Evolutionary conservation across 2,797 vertebrate genomes (phyloP).

Genomic region (Amniataba percoides): DNA sequence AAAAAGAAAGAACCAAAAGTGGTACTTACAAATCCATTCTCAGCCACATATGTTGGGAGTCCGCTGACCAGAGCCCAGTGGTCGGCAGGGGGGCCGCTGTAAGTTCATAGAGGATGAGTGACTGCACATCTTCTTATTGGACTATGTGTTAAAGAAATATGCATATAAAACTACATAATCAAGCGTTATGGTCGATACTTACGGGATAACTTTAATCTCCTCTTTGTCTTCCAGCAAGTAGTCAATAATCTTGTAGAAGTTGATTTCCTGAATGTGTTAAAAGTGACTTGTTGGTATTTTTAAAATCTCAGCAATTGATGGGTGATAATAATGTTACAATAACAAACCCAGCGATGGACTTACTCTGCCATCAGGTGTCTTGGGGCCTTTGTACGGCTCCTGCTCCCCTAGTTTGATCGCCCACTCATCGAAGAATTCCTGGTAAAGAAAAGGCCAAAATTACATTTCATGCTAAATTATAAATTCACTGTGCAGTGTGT

Average conservation of each 20-base stretch:
- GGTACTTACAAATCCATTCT: conserved; percentile 94
- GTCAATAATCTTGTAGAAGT: conserved; percentile 96
- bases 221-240: conserved; percentile 94
- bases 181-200: conserved; percentile 71
- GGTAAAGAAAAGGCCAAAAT: conserved; percentile 16
- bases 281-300: not conserved
- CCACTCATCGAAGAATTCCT: conserved; percentile 97
- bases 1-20: not conserved
- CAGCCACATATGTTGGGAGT: conserved; percentile 92
- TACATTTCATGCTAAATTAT: not conserved
- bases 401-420: conserved; percentile 91
- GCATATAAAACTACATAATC: not conserved
- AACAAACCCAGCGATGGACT: conserved; percentile 6
- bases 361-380: conserved; percentile 90
- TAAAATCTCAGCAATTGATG: not conserved
- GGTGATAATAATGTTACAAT: not conserved
- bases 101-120: conserved; percentile 36
- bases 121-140: not conserved
- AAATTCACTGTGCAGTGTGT: not conserved
- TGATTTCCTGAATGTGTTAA: conserved; percentile 88
- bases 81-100: conserved; percentile 89
- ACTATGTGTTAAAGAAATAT: not conserved
- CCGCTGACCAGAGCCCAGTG: conserved; percentile 94
- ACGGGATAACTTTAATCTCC: conserved; percentile 98
- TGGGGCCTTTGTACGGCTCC: conserved; percentile 94